These are phyloP conservation scores for Gadopsis bispinosus DNA, from an alignment of 2,797 vertebrate genomes.

Conservation along the genomic window DNA sequence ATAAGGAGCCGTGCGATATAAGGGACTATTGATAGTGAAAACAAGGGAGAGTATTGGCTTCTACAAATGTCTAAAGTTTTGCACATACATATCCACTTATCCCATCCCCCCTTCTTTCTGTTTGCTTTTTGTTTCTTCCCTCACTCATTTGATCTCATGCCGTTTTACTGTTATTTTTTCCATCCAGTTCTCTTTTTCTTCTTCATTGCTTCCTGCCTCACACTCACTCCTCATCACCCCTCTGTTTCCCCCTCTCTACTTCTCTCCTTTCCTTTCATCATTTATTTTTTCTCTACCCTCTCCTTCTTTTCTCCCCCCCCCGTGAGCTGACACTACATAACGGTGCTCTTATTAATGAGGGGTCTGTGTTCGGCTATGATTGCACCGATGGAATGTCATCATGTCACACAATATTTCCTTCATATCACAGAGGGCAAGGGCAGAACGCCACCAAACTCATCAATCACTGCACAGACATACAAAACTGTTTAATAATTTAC, in stretches of 20 bases:
- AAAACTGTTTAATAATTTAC: slow-evolving; percentile 66
- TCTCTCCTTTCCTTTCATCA: slow-evolving; percentile 36
- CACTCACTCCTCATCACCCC: neutral
- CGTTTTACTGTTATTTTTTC: slow-evolving; percentile 17
- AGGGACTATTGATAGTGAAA: neutral
- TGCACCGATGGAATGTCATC: slow-evolving; percentile 75
- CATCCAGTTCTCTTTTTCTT: slow-evolving; percentile 30
- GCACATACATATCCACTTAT: slow-evolving; percentile 9
- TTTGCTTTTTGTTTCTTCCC: slow-evolving; percentile 25
- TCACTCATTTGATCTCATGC: slow-evolving; percentile 27
- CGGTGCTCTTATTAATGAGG: slow-evolving; percentile 72
- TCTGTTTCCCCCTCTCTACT: neutral
- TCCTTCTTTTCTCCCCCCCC: slow-evolving; percentile 24
- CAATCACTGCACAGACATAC: slow-evolving; percentile 56
- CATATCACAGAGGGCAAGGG: slow-evolving; percentile 70
- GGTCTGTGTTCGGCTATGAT: slow-evolving; percentile 67
- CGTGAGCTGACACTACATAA: slow-evolving; percentile 42
- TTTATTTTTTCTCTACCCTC: slow-evolving; percentile 12
- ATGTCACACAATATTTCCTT: slow-evolving; percentile 80
- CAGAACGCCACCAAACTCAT: slow-evolving; percentile 60
- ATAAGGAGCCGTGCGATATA: neutral
- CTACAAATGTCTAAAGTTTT: neutral
- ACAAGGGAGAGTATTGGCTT: neutral
- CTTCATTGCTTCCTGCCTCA: slow-evolving; percentile 25
- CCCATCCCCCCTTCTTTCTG: slow-evolving; percentile 3